Evolutionary conservation across 2,797 vertebrate species (phyloP), one percentile per base, ranked within the genome.

Genomic region (Lepus oiostolus): DNA sequence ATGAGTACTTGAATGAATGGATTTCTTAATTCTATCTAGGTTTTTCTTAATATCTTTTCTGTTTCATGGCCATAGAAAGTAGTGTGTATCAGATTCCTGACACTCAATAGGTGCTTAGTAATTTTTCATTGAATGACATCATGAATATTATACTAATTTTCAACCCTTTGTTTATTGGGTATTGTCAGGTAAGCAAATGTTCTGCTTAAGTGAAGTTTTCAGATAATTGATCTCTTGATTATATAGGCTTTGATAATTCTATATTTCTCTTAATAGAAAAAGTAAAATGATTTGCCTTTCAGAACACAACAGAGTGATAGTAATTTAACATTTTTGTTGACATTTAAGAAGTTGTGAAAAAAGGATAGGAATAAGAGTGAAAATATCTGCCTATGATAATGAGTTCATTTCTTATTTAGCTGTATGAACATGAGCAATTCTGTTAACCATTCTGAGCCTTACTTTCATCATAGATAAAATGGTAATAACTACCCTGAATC

Each of bases 241-340:
- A 50, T 80, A 14, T 68, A 89, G 1, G 8, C 70, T 91, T 93
- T 88, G 75, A 72, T 68, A 88, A 70, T 79, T 88, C 88, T 81
- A 30, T 77, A 35, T 91, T 76, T 85, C 11, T 95, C 16, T 91
- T 94, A 76, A 79, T 83, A 17, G 52, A 93, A 93, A 86, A 88
- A 1, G 28, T 85, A 77, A 93, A 94, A 42, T 89, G 52, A 22
- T 93, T 89, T 70, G 6, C 30, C 17, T 63, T 83, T 35, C 17
- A 79, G 60, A 93, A 54, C 16, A 82, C n/a, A 86, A 70, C 42
- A 89, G 32, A 67, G 19, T 82, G 22, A 91, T 54, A 82, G 17
- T 63, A 85, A 81, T 93, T 92, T 86, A 89, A 28, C 30, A 71
- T 76, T 88, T 87, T 95, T 77, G 26, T 76, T 91, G 47, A n/a